Base-by-base conservation (phyloP, 2,888 invertebrate genomes). In the Thysanoteuthis rhombus region DNA sequence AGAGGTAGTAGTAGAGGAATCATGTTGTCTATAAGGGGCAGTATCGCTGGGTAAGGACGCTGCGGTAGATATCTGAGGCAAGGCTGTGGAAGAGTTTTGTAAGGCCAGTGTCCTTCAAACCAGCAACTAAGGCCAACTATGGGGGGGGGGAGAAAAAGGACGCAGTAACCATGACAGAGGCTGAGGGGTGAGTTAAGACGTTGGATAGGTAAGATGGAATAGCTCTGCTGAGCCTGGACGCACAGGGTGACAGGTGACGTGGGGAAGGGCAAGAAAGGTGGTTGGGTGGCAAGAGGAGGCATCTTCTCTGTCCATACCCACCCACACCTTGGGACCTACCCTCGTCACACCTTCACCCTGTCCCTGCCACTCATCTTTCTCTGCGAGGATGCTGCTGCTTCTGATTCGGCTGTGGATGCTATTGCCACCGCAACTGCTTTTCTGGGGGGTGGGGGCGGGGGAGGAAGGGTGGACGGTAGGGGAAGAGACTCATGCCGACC, bases 191-290 rank as follows among this genome's bases (percentile, higher is more conserved):
- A 75, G 75, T 75, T 58, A 75, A 75, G n/a, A 75, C n/a, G 32
- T n/a, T n/a, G 75, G n/a, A 75, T 75, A 75, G 75, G 75, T 75
- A 75, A 75, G 75, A n/a, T n/a, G n/a, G n/a, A 75, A 75, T n/a
- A 75, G 75, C 75, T 75, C n/a, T 75, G 75, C 75, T n/a, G 75
- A 75, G 75, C 75, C 32, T 75, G n/a, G 32, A 75, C 75, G 75
- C 75, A 32, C 12, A n/a, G 75, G 75, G 75, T 75, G 75, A 75
- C 75, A 75, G 75, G 75, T 75, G 75, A 75, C 75, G 75, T 75
- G 32, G 75, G 75, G 75, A 10, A n/a, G 10, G n/a, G 75, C 75
- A 75, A 75, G 32, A 75, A 75, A 75, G 75, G 16, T 75, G 75
- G 75, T 10, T 75, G 75, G 75, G 75, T 75, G 8, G 75, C 75